Evolutionary conservation across 2,888 invertebrate species (phyloP), one percentile per base, ranked within the genome.

Genomic region (Pherbina coryleti): DNA sequence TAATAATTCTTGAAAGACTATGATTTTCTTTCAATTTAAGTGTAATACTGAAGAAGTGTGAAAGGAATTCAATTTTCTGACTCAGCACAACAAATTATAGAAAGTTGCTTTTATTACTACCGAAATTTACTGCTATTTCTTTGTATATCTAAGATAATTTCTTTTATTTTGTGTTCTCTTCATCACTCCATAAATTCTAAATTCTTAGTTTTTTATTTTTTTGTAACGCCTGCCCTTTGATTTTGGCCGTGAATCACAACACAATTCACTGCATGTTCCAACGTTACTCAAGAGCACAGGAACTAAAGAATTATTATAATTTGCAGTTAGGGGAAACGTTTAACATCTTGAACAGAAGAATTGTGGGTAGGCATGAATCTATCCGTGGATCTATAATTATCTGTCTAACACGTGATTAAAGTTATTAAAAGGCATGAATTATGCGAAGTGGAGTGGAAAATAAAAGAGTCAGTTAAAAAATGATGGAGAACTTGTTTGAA

Each of bases 21-120:
- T 72, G 77, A 77, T 73, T 62, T 73, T 67, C 73, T 44, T 73
- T 73, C 77, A 67, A 77, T 72, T 77, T 67, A 66, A 31, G 55
- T 55, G 9, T n/a, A 66, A 75, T 75, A n/a, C n/a, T n/a, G 69
- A 17, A 22, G 57, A 72, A 77, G 77, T 73, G 77, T 77, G 77
- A 77, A 72, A 64, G 72, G 66, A 77, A 72, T 77, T 77, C 72
- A 57, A 77, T 64, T 73, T 77, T 17, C 51, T 75, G 57, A 44
- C 64, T 17, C 49, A 49, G 17, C 60, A 73, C 25, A 34, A 19
- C 5, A 67, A 37, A 37, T 37, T 37, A 37, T 22, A 19, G 17
- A n/a, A 17, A 31, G 28, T 22, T 17, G 3, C 51, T 5, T 31
- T 19, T 31, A 44, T 14, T 62, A 17, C 14, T 28, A 28, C 22